Evolutionary conservation across 2,888 invertebrate species (phyloP), one percentile per base, ranked within the genome.

Genomic region (Hydrotaea cyrtoneurina): DNA sequence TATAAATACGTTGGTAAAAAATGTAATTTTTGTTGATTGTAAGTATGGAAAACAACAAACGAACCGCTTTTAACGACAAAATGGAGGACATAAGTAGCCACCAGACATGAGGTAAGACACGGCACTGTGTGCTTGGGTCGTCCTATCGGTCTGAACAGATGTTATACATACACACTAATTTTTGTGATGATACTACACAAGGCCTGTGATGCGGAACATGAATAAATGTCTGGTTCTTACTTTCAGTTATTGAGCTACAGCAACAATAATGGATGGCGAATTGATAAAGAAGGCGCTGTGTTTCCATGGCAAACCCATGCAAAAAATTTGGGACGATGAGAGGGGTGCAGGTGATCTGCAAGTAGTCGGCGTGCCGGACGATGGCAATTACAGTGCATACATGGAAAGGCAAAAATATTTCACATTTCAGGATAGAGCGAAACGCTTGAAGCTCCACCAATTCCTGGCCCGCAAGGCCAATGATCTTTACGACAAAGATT

Each of bases 291-390:
- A 90, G 90, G 94, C 96, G 85, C 93, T 97, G 88, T 96, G 96
- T 93, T 97, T 96, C 92, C 97, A 97, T 93, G 97, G 97, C 1
- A 96, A 96, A 89, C 97, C 97, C 89, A 93, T 97, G 87, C 96
- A 96, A 93, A 97, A 97, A 93, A 94, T 96, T 88, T 97, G 97
- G 97, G 97, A 97, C 91, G 94, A 95, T 36, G 97, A 97, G 91
- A 94, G 96, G 89, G 96, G 96, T 81, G 96, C 96, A 89, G 95
- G 95, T 76, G 96, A 96, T 90, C 93, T 97, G 83, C 89, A 93
- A 26, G 94, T 95, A 90, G 92, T 95, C 86, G 94, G 94, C 79
- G 93, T 94, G 59, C 88, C 88, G 4, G 93, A 93, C 55, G 94
- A 94, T 90, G 93, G 96, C 86, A 96, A 95, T 92, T 97, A 95